Conservation (phyloP, 2,797 vertebrate species). For the Coregonus suidteri region DNA sequence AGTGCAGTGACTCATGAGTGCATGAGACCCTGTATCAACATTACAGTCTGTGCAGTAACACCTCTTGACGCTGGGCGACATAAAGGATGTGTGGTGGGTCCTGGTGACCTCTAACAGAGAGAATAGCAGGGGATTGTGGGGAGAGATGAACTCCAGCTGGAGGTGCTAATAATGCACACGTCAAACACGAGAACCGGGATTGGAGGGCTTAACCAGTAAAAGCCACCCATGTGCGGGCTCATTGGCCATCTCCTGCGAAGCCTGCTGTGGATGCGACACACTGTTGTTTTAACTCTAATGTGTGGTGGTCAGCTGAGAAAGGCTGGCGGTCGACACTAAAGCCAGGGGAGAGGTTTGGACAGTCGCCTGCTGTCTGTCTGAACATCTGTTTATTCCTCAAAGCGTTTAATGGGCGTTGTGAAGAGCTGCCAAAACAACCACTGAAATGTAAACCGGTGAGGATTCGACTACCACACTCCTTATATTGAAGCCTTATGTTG, state of each 20-base stretch:
- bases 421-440: slow-evolving; percentile 8
- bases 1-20: neutral
- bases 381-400: neutral
- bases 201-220: neutral
- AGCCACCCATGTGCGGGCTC: neutral
- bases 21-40: neutral
- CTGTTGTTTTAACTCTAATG: neutral
- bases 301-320: neutral
- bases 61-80: neutral
- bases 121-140: neutral
- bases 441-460: neutral
- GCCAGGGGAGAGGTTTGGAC: neutral
- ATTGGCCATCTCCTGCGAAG: neutral
- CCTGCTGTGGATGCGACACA: neutral
- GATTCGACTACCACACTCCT: neutral
- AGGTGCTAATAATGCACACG: neutral
- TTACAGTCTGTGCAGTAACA: neutral
- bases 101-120: neutral
- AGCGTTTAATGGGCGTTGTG: neutral
- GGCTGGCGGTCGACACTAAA: neutral
- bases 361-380: neutral
- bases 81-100: neutral
- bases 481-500: neutral
- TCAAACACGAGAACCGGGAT: neutral
- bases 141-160: neutral